These are phyloP conservation scores for Plagodis pulveraria DNA, from an alignment of 2,888 invertebrate genomes.

Conservation along the genomic window DNA sequence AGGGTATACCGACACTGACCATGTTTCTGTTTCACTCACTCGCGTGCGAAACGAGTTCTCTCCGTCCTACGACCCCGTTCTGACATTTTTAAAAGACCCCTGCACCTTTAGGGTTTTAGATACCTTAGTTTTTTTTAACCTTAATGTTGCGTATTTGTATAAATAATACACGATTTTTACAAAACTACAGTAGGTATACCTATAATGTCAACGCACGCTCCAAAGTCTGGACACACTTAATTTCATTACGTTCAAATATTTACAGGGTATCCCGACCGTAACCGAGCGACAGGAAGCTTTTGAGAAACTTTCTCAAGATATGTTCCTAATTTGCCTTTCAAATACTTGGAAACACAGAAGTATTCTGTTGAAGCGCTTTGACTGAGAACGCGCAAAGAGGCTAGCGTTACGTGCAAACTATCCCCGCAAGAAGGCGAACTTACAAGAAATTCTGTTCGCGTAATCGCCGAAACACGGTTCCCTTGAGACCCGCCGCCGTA, in stretches of 20 bases:
- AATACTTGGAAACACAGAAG: constrained; percentile 79
- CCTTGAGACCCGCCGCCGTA: constrained; percentile 65
- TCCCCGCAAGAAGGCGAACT: constrained; percentile 72
- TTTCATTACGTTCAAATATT: constrained; percentile 71
- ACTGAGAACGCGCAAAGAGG: constrained; percentile 76
- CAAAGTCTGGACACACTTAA: constrained; percentile 34
- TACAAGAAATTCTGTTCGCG: constrained; percentile 79
- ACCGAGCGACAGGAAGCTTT: constrained; percentile 47
- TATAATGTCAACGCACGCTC: too few relatives aligned
- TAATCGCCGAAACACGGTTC: constrained; percentile 82
- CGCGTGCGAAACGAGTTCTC: too few relatives aligned
- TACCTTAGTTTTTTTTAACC: too few relatives aligned
- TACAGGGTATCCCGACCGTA: constrained; percentile 54
- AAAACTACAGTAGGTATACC: constrained; percentile 23
- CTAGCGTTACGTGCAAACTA: constrained; percentile 81
- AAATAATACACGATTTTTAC: too few relatives aligned
- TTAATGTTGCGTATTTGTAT: too few relatives aligned
- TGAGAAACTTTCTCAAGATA: constrained; percentile 65
- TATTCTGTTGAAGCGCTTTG: constrained; percentile 73
- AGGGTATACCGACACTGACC: too few relatives aligned
- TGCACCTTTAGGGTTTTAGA: too few relatives aligned
- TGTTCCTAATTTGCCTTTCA: constrained; percentile 81
- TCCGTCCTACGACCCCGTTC: too few relatives aligned
- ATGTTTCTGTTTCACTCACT: too few relatives aligned
- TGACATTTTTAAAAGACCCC: too few relatives aligned